phyloP scores from a whole-genome alignment of 64 coral and sea anemone species.

The Porites australiensis region DNA sequence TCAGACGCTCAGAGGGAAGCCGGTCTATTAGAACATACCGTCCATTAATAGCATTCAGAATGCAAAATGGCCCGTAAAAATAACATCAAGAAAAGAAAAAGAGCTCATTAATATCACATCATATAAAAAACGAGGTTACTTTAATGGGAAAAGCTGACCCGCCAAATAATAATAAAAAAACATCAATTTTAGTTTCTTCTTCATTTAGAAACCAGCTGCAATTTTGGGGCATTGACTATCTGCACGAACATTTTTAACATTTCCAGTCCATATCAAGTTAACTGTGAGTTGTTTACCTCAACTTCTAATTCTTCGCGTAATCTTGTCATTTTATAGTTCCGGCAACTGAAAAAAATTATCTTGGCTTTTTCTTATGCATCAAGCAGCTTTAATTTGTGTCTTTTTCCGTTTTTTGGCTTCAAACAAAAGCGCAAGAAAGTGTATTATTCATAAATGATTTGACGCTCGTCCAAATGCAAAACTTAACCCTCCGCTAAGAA shows the following conservation, averaged over 20 bases:
- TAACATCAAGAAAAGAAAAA: conserved; percentile 28
- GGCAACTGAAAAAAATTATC: neutral
- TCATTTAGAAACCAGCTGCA: conserved; percentile 1
- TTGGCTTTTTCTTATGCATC: conserved; percentile 23
- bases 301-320: neutral
- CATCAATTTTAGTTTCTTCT: neutral
- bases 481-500: too few relatives aligned
- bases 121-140: conserved; percentile 14
- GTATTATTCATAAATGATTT: too few relatives aligned
- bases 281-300: conserved; percentile 25
- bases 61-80: conserved; percentile 43
- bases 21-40: neutral
- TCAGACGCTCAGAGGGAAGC: neutral
- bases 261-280: neutral
- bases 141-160: conserved; percentile 6
- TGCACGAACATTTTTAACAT: neutral
- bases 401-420: neutral
- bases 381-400: conserved; percentile 20
- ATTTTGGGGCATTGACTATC: neutral
- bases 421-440: too few relatives aligned
- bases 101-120: conserved; percentile 50
- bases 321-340: conserved; percentile 33
- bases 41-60: conserved; percentile 24
- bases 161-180: neutral
- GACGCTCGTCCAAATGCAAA: too few relatives aligned